These are phyloP conservation scores for Prietella phreatophila DNA, from an alignment of 2,113 vertebrate genomes.

Conservation along the genomic window DNA sequence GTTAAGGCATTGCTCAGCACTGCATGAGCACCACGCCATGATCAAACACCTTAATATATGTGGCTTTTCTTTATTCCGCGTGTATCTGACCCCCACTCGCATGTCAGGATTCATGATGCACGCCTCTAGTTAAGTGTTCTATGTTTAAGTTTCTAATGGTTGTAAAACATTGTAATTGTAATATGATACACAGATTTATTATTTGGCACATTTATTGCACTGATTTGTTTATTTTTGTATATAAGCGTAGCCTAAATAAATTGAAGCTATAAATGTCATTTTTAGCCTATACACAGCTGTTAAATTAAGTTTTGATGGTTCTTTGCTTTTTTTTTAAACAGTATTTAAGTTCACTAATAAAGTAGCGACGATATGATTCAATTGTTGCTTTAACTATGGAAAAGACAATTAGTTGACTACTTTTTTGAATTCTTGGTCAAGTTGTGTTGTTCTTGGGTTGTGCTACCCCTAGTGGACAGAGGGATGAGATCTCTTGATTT, in stretches of 20 bases:
- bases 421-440: background rate
- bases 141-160: background rate
- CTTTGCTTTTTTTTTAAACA: background rate
- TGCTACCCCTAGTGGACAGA: background rate
- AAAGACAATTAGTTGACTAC: background rate
- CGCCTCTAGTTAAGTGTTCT: background rate
- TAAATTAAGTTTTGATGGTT: background rate
- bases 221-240: background rate
- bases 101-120: background rate
- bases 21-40: background rate
- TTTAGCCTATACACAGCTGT: background rate
- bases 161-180: background rate
- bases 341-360: background rate
- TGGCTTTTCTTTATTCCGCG: background rate
- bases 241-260: background rate
- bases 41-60: background rate
- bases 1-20: background rate
- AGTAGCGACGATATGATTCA: background rate
- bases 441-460: background rate
- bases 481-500: background rate
- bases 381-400: background rate
- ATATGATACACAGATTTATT: background rate
- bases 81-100: background rate
- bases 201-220: conserved; percentile 25
- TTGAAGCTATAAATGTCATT: background rate